These are phyloP conservation scores for Coelopa frigida DNA, from an alignment of 1,140 invertebrate genomes.

Conservation along the genomic window DNA sequence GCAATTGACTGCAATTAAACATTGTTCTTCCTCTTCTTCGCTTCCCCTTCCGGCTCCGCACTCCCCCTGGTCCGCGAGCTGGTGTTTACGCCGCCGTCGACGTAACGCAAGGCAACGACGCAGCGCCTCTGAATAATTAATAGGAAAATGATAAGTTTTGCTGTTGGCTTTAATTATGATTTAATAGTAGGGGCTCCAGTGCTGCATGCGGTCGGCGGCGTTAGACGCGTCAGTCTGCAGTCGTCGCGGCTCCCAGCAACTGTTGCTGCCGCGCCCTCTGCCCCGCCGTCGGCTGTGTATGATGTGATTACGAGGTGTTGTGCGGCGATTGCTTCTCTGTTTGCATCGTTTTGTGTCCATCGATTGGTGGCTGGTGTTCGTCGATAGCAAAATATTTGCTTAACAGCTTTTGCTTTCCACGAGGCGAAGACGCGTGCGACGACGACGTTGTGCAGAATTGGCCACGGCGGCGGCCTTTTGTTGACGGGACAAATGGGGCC, in stretches of 20 bases:
- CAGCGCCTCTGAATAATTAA: constrained; percentile 18
- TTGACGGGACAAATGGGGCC: too few species aligned
- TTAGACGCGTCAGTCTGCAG: neutral
- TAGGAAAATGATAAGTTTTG: constrained; percentile 19
- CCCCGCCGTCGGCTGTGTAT: neutral
- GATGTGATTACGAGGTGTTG: neutral
- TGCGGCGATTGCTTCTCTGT: neutral
- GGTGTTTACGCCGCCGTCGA: neutral
- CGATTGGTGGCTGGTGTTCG: constrained; percentile 6
- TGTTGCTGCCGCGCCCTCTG: neutral
- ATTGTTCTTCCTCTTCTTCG: too few species aligned
- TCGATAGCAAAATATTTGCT: constrained; percentile 11
- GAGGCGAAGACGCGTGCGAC: too few species aligned
- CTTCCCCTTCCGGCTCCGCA: too few species aligned
- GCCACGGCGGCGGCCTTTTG: too few species aligned
- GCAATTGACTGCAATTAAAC: constrained; percentile 4
- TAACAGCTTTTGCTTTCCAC: constrained; percentile 12
- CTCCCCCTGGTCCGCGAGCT: neutral
- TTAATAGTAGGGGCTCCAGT: constrained; percentile 10
- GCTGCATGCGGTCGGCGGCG: neutral
- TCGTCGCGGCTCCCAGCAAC: neutral
- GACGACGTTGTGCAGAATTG: too few species aligned
- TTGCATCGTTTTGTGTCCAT: neutral
- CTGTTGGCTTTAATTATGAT: constrained; percentile 15
- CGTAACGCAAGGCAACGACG: neutral